Percentiles rank a stretch among this genome's conserved stretches.
phyloP scores from a whole-genome alignment of 2,113 vertebrate genomes.

The Pluvianellus socialis region DNA sequence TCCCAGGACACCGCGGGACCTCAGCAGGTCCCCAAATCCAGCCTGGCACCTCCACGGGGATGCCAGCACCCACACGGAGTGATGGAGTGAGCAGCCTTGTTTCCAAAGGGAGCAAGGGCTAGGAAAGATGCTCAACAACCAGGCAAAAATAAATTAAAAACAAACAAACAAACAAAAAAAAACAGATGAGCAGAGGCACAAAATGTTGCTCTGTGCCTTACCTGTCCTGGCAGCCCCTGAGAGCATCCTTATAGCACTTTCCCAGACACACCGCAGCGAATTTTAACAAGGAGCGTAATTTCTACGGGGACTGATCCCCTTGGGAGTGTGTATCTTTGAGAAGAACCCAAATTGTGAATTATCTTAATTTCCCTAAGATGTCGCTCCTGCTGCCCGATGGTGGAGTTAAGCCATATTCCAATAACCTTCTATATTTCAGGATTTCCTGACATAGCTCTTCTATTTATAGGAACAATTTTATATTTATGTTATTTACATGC shows the following conservation, averaged over 20 bases:
- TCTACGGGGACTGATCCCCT: neutral
- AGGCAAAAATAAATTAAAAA: neutral
- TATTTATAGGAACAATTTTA: neutral
- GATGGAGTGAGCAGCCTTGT: neutral
- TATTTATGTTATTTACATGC: neutral
- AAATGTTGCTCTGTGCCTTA: neutral
- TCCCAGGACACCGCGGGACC: fast-evolving
- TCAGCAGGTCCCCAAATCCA: fast-evolving
- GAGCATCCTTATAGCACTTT: neutral
- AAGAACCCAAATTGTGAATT: neutral
- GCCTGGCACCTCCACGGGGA: neutral
- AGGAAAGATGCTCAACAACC: neutral
- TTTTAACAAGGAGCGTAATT: neutral
- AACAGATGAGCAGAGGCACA: neutral
- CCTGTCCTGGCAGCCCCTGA: neutral
- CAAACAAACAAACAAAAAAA: too few relatives aligned
- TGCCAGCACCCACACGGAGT: fast-evolving
- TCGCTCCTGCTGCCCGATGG: neutral
- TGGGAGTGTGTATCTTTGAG: neutral
- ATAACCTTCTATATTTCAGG: neutral
- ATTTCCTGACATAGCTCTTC: neutral
- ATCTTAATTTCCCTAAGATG: neutral
- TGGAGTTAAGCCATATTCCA: neutral
- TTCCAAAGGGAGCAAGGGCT: neutral
- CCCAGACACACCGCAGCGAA: neutral